Evolutionary conservation across 2,797 vertebrate species (phyloP).

Genomic region (Sebastes aleutianus): DNA sequence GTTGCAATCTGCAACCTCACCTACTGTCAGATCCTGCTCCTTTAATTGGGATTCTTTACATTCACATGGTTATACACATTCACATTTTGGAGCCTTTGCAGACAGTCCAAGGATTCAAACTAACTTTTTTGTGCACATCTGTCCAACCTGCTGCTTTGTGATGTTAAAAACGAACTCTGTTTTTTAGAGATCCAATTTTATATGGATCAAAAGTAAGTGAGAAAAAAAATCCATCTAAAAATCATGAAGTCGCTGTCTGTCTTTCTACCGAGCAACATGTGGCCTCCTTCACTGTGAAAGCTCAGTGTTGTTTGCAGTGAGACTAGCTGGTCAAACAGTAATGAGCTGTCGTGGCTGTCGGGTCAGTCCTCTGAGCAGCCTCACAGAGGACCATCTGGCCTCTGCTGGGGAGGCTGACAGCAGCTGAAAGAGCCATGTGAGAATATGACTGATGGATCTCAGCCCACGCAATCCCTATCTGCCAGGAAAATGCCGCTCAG

Average conservation of each 20-base stretch:
- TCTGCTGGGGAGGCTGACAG: conserved; percentile 43
- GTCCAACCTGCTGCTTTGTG: neutral
- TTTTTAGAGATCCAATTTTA: neutral
- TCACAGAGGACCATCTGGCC: conserved; percentile 51
- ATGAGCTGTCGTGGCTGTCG: conserved; percentile 38
- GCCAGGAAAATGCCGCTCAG: conserved; percentile 57
- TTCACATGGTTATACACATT: neutral
- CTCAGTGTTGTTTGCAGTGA: conserved; percentile 39
- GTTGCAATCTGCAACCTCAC: too few species aligned
- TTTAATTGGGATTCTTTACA: neutral
- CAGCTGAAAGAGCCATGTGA: conserved; percentile 53
- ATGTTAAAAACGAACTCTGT: neutral
- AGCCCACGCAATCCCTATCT: conserved; percentile 38
- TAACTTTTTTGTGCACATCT: neutral
- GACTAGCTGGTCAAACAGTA: conserved; percentile 47
- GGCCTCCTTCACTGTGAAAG: neutral
- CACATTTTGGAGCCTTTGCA: neutral
- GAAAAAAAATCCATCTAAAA: neutral
- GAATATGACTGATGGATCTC: conserved; percentile 61
- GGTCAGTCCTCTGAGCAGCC: conserved; percentile 25
- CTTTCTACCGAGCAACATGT: neutral
- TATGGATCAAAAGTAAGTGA: neutral
- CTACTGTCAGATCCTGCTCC: too few species aligned
- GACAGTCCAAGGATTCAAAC: neutral
- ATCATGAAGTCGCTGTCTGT: neutral